Evolutionary conservation across 2,888 invertebrate genomes (phyloP), one percentile per base, ranked within the genome.

Genomic region (Dexiosoma caninum): DNA sequence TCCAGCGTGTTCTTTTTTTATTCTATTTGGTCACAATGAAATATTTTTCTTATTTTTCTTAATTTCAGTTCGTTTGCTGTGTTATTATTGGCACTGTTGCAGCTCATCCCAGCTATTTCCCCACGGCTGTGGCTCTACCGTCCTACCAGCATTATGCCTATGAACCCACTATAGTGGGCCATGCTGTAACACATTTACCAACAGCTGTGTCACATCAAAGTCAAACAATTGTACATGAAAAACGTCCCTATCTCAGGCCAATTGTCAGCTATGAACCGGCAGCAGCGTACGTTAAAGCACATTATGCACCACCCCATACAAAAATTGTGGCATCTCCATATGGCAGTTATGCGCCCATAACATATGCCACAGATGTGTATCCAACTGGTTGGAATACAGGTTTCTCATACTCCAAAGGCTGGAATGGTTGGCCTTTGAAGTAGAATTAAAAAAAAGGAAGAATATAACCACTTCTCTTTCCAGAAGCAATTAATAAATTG

Each of bases 201-300:
- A 85, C 89, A 0, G 89, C 89, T 1, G 84, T 89, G 4, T 89
- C 89, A 9, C 89, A 89, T 76, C 89, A 89, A 80, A 89, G 89
- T 72, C 89, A 89, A 49, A 89, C 89, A 12, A 88, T 89, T 81
- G 87, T 89, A 14, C 89, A 89, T 60, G 89, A 89, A 83, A 89
- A 88, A 75, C 87, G 89, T 59, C 89, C 89, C 14, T 89, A 88
- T 40, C 83, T 88, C 76, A 84, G 88, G 6, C 88, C 88, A 21
- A 87, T 89, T 42, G 62, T 88, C 9, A 85, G 85, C 0, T 87
- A 87, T 55, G 55, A 86, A 3, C 88, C 89, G 0, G 77, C 87
- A 2, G 81, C 67, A 0, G 60, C 64, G 2, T 81, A 51, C 19
- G 72, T 87, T 32, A 86, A 84, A 44, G 53, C 85, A 3, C 84